phyloP scores from a whole-genome alignment of 2,113 vertebrate species.

The Polyodon spathula region DNA sequence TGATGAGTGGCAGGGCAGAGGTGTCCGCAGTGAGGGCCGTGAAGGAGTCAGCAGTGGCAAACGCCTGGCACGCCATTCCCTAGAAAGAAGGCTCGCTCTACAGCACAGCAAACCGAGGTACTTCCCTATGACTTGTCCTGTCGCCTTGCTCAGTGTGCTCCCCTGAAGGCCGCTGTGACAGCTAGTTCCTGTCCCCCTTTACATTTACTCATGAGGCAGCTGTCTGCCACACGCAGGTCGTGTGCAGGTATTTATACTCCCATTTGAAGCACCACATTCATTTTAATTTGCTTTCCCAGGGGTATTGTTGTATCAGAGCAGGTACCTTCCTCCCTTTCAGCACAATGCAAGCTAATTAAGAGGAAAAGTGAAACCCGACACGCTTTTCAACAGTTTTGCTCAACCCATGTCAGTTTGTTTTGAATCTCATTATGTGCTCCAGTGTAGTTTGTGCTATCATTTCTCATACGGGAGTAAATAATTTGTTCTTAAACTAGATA shows the following conservation, averaged over 20 bases:
- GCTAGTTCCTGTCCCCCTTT: slow-evolving; percentile 29
- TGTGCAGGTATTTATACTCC: slow-evolving; percentile 89
- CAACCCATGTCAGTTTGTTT: no score
- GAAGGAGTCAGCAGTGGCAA: slow-evolving; percentile 74
- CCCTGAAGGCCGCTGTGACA: slow-evolving; percentile 24
- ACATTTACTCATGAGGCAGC: slow-evolving; percentile 53
- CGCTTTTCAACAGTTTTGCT: slow-evolving; percentile 1
- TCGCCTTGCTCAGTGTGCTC: slow-evolving; percentile 46
- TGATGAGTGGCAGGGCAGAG: slow-evolving; percentile 78
- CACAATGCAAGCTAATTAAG: slow-evolving; percentile 44
- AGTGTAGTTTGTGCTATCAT: no score
- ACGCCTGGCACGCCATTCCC: slow-evolving; percentile 86
- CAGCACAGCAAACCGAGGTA: neutral
- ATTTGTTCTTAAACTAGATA: no score
- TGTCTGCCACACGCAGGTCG: slow-evolving; percentile 50
- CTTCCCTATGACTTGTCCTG: neutral
- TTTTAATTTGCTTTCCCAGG: slow-evolving; percentile 69
- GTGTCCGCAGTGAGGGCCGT: slow-evolving; percentile 70
- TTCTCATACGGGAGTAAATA: no score
- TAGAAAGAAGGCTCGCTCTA: slow-evolving; percentile 12
- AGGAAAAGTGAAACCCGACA: slow-evolving; percentile 55
- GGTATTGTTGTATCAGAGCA: slow-evolving; percentile 51
- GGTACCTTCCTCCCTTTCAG: slow-evolving; percentile 45
- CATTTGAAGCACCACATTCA: slow-evolving; percentile 69
- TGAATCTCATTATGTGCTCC: no score